These are phyloP conservation scores for Notarius lentiginosus DNA, from an alignment of 2,113 vertebrate species.

Conservation along the genomic window DNA sequence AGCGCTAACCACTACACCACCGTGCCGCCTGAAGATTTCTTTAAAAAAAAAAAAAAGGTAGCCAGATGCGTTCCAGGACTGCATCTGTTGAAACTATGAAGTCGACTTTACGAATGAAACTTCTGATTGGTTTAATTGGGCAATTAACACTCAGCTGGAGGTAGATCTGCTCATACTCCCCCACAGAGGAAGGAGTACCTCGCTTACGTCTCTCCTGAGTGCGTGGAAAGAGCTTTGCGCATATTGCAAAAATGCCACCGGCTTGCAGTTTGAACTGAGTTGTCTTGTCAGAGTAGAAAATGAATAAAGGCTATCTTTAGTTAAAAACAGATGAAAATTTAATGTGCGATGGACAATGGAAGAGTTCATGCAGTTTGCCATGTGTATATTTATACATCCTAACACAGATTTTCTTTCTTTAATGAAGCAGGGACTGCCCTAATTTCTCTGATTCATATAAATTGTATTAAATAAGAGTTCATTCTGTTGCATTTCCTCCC, in stretches of 20 bases:
- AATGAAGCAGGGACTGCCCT: not conserved
- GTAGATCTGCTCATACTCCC: slow-evolving; percentile 60
- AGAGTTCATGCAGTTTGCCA: not conserved
- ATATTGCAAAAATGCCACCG: slow-evolving; percentile 12
- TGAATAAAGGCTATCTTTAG: not conserved
- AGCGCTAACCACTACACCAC: too few species aligned
- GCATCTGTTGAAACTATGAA: slow-evolving; percentile 26
- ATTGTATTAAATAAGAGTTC: not conserved
- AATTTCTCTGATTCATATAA: not conserved
- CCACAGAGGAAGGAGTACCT: slow-evolving; percentile 40
- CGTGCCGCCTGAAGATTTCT: too few species aligned
- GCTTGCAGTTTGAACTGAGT: slow-evolving; percentile 1
- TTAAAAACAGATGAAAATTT: not conserved
- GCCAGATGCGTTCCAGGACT: slow-evolving; percentile 1
- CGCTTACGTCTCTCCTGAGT: slow-evolving; percentile 27
- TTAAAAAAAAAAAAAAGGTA: not conserved
- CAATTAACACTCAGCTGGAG: slow-evolving; percentile 74
- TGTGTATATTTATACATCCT: not conserved
- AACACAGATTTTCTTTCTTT: not conserved
- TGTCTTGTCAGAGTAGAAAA: not conserved
- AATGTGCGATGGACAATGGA: not conserved
- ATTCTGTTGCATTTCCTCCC: not conserved
- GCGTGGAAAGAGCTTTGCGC: not conserved
- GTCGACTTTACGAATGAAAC: slow-evolving; percentile 63
- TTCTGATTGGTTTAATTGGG: slow-evolving; percentile 79